Evolutionary conservation across 2,113 vertebrate species (phyloP).

Genomic region (Mobula hypostoma): DNA sequence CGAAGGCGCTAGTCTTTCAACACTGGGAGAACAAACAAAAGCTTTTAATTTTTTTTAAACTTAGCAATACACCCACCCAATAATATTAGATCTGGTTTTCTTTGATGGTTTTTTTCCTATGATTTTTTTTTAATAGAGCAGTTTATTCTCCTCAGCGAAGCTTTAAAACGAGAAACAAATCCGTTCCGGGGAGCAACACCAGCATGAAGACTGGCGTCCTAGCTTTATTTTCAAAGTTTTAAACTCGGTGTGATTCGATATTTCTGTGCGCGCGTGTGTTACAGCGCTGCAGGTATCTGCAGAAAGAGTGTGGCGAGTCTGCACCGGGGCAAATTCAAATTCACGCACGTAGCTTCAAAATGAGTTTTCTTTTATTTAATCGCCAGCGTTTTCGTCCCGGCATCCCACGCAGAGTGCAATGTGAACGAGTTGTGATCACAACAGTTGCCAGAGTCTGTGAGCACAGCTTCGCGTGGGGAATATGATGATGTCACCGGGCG

Average conservation of each 20-base stretch:
- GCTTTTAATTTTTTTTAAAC: not conserved
- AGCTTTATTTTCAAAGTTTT: not conserved
- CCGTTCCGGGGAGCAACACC: not conserved
- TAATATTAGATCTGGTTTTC: not conserved
- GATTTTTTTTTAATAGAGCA: not conserved
- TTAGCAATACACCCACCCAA: not conserved
- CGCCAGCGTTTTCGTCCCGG: not conserved
- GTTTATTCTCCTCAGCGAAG: not conserved
- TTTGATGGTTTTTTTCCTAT: not conserved
- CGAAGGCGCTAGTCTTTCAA: not conserved
- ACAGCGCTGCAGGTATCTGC: not conserved
- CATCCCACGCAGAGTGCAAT: not conserved
- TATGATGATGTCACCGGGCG: conserved; percentile 65
- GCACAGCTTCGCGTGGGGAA: conserved; percentile 30
- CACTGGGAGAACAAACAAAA: not conserved
- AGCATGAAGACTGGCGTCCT: not conserved
- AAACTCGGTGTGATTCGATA: not conserved
- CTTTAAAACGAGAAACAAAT: not conserved
- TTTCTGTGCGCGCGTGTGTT: not conserved
- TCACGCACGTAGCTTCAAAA: not conserved
- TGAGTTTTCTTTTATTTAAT: not conserved
- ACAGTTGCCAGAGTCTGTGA: conserved; percentile 4
- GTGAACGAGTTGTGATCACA: conserved; percentile 14
- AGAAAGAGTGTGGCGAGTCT: not conserved
- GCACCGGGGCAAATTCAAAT: not conserved